phyloP scores from a whole-genome alignment of 1,140 invertebrate genomes.

The Apis florea region DNA sequence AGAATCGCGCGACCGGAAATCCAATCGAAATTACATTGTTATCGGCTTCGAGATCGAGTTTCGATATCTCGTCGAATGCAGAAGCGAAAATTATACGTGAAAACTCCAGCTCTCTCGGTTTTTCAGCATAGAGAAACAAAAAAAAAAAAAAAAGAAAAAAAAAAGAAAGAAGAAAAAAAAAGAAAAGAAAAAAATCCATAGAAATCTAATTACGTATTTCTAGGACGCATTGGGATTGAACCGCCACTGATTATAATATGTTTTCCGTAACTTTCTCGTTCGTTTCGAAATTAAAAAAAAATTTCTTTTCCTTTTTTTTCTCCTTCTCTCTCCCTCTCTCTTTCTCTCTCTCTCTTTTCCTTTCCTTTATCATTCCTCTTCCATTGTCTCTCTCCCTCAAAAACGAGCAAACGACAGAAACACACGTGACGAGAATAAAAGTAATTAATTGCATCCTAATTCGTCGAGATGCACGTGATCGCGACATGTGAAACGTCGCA shows the following conservation, averaged over 20 bases:
- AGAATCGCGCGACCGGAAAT: background rate
- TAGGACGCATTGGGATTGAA: background rate
- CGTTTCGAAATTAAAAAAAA: too few species aligned
- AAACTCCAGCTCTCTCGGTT: background rate
- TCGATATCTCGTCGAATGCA: background rate
- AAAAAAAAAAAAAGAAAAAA: too few species aligned
- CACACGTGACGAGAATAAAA: conserved; percentile 2
- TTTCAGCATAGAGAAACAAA: background rate
- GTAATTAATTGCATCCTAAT: conserved; percentile 43
- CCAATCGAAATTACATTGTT: conserved; percentile 33
- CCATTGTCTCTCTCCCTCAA: background rate
- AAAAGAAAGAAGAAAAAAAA: too few species aligned
- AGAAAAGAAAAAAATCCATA: background rate
- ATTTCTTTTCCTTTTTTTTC: fast-evolving
- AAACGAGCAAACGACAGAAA: background rate
- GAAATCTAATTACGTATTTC: conserved; percentile 7
- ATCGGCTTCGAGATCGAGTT: conserved; percentile 22
- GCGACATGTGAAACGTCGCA: background rate
- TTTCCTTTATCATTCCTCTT: fast-evolving
- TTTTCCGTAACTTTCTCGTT: background rate
- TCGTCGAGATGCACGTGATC: background rate
- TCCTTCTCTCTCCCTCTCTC: background rate
- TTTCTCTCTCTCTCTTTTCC: background rate
- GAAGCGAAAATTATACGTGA: background rate
- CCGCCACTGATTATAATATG: conserved; percentile 53